Evolutionary conservation across 1,140 invertebrate species (phyloP).

Genomic region (Apis cerana): DNA sequence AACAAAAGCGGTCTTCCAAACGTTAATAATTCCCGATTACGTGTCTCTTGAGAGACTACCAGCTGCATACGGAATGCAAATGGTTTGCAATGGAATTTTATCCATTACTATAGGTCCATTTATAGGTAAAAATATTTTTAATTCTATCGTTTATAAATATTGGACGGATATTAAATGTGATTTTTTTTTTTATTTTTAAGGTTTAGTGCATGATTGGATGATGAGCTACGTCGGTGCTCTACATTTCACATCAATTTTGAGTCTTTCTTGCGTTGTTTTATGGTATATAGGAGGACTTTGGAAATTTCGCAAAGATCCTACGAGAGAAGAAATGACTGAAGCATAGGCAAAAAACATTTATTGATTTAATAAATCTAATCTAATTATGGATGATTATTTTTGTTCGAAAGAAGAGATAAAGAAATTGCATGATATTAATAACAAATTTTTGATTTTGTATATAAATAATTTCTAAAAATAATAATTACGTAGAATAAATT

Average conservation of each 20-base stretch:
- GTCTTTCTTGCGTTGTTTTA: conserved; percentile 69
- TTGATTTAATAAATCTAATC: neutral
- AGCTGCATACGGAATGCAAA: conserved; percentile 85
- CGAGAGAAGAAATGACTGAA: neutral
- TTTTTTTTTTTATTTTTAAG: conserved; percentile 50
- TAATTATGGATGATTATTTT: neutral
- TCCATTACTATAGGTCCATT: conserved; percentile 77
- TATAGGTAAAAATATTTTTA: conserved; percentile 70
- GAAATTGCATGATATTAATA: neutral
- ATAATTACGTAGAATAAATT: too few species aligned
- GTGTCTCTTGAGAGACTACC: conserved; percentile 85
- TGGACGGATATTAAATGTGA: neutral
- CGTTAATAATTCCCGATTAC: conserved; percentile 85
- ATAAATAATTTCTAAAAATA: too few species aligned
- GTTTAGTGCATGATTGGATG: conserved; percentile 70
- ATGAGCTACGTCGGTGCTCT: conserved; percentile 67
- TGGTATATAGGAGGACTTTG: conserved; percentile 66
- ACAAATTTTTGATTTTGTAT: too few species aligned
- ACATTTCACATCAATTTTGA: conserved; percentile 69
- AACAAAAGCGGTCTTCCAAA: conserved; percentile 86
- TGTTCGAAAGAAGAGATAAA: neutral
- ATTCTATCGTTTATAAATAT: neutral
- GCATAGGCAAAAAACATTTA: neutral
- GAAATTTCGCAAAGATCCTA: neutral
- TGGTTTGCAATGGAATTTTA: conserved; percentile 82